A percentile compares a stretch with the other conserved stretches of the same genome.
These are phyloP conservation scores for Malurus leucopterus DNA, from an alignment of 2,797 vertebrate species.

Conservation along the genomic window DNA sequence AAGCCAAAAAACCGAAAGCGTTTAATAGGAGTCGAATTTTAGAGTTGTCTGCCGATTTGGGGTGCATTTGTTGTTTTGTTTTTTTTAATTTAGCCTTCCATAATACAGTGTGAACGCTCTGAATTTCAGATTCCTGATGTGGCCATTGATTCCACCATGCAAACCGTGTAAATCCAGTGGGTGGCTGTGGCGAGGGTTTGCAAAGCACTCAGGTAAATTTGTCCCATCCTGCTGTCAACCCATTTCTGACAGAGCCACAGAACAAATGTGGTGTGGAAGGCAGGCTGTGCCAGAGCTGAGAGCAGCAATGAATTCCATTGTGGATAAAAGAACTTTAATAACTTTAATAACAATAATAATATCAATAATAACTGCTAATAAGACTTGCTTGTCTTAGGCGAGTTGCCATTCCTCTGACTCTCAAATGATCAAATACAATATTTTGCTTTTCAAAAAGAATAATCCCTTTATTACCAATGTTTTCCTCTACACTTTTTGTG, in stretches of 20 bases:
- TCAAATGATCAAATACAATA: neutral
- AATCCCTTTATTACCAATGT: fast-evolving
- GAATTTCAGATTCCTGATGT: neutral
- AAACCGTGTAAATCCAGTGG: neutral
- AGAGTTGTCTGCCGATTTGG: neutral
- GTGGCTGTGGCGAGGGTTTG: neutral
- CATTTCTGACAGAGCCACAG: neutral
- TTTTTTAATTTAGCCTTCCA: neutral
- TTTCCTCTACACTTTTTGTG: neutral
- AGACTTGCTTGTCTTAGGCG: neutral
- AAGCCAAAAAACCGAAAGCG: neutral
- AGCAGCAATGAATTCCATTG: neutral
- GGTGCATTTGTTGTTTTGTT: neutral
- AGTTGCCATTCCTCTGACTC: neutral
- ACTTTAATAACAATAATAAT: no score
- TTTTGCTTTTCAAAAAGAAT: neutral
- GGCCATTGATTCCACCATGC: neutral
- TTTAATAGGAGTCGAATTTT: neutral
- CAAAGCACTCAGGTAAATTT: neutral
- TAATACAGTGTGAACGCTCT: neutral
- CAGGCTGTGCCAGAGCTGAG: neutral
- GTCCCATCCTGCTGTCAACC: neutral
- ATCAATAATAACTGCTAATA: no score
- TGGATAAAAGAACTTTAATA: neutral
- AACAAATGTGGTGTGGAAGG: neutral